A percentile compares a stretch with the other conserved stretches of the same genome.
phyloP scores from a whole-genome alignment of 2,888 invertebrate species.

The Sicus ferrugineus region DNA sequence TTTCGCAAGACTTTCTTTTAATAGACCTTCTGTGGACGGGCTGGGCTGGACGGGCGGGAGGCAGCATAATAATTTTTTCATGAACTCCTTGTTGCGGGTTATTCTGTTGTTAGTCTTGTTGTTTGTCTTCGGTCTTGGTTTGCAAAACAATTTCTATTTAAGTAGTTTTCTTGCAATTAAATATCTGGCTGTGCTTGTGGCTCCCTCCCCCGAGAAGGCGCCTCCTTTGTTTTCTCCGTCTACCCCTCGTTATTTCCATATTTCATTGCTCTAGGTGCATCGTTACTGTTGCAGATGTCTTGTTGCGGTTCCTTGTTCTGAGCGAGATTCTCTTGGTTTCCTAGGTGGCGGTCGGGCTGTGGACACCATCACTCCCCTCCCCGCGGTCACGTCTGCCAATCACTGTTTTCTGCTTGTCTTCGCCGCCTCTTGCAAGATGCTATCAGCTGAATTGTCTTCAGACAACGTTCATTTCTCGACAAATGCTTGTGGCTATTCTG shows the following conservation, averaged over 20 bases:
- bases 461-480: constrained; percentile 12
- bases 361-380: not conserved
- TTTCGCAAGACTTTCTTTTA: constrained; percentile 18
- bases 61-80: constrained; percentile 30
- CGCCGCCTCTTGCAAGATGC: not conserved
- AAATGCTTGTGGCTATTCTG: constrained; percentile 23
- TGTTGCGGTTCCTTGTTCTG: not conserved
- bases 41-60: not conserved
- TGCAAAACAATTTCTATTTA: constrained; percentile 29
- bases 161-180: constrained; percentile 27
- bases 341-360: not conserved
- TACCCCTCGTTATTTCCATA: not conserved
- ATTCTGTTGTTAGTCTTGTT: constrained; percentile 7
- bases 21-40: constrained; percentile 22
- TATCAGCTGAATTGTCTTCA: constrained; percentile 28
- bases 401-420: not conserved
- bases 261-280: not conserved
- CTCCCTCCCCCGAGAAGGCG: not conserved
- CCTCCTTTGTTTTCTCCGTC: not conserved
- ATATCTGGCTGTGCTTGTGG: not conserved
- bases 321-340: not conserved
- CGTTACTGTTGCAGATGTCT: not conserved
- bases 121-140: constrained; percentile 6
- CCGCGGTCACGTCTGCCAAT: not conserved
- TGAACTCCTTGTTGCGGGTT: constrained; percentile 21